A percentile compares a stretch with the other conserved stretches of the same genome.
Conservation (phyloP, 2,113 vertebrate genomes). For the Gasterosteus nipponicus region DNA sequence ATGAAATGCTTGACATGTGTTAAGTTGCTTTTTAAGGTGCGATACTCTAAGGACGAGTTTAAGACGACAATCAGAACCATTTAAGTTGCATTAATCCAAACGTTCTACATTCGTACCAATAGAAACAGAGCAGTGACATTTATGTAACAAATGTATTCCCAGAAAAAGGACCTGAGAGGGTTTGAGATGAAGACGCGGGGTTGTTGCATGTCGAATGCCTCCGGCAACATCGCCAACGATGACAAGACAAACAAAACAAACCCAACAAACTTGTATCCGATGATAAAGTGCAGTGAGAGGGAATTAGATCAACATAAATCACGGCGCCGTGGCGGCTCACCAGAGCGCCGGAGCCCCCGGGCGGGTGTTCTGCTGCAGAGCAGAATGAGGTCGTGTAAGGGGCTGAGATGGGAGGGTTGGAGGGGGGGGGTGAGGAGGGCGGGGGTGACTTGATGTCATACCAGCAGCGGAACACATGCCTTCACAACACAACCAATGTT, state of each 20-base stretch:
- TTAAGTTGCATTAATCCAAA: background rate
- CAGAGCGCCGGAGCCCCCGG: background rate
- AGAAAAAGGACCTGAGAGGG: conserved; percentile 9
- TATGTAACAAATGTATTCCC: conserved; percentile 8
- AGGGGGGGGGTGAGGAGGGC: background rate
- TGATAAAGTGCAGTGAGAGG: conserved; percentile 32
- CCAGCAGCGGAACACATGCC: conserved; percentile 8
- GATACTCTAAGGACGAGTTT: background rate
- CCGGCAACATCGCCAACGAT: background rate
- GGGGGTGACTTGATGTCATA: conserved; percentile 7
- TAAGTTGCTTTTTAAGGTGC: too few relatives aligned
- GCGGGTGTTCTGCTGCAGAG: conserved; percentile 23
- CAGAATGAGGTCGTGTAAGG: background rate
- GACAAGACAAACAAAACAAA: background rate
- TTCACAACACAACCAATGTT: background rate
- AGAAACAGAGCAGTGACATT: background rate
- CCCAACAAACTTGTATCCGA: background rate
- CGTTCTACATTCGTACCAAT: background rate
- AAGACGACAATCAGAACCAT: too few relatives aligned
- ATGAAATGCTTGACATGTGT: too few relatives aligned
- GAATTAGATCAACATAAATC: conserved; percentile 50
- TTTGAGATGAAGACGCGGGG: conserved; percentile 4
- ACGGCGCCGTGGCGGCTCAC: background rate
- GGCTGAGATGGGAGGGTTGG: conserved; percentile 22
- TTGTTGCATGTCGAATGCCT: background rate